Conservation (phyloP, 2,113 vertebrate species). For the Syrrhaptes paradoxus region DNA sequence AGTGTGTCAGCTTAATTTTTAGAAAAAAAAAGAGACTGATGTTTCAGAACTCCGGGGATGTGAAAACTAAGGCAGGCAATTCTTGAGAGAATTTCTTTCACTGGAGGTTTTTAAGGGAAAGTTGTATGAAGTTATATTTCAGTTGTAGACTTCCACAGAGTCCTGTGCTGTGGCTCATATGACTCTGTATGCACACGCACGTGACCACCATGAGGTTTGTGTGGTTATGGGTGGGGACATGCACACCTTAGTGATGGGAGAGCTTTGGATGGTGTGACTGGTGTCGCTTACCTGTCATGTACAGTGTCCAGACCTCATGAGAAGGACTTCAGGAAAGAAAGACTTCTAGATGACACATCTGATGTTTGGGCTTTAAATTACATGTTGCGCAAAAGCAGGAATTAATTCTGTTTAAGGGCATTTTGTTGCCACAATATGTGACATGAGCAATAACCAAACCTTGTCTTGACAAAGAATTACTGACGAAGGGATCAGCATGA, state of each 20-base stretch:
- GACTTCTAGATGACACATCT: neutral
- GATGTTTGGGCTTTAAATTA: neutral
- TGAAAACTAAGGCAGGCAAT: neutral
- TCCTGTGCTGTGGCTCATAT: neutral
- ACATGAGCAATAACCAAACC: neutral
- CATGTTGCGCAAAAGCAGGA: neutral
- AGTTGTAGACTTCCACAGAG: neutral
- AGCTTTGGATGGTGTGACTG: neutral
- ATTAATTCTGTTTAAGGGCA: neutral
- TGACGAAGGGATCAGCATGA: neutral
- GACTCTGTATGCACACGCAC: fast-evolving
- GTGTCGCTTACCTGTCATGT: neutral
- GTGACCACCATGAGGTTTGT: fast-evolving
- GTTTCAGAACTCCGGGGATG: neutral
- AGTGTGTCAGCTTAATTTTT: neutral
- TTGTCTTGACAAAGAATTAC: neutral
- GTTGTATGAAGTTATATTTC: neutral
- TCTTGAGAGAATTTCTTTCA: neutral
- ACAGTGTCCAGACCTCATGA: neutral
- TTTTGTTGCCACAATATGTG: fast-evolving
- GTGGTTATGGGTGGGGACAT: neutral
- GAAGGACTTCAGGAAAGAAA: neutral
- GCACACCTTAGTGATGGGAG: no score
- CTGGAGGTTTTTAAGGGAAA: neutral
- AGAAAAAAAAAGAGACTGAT: no score